Evolutionary conservation across 1,140 invertebrate species (phyloP).

Genomic region (Odontomachus brunneus): DNA sequence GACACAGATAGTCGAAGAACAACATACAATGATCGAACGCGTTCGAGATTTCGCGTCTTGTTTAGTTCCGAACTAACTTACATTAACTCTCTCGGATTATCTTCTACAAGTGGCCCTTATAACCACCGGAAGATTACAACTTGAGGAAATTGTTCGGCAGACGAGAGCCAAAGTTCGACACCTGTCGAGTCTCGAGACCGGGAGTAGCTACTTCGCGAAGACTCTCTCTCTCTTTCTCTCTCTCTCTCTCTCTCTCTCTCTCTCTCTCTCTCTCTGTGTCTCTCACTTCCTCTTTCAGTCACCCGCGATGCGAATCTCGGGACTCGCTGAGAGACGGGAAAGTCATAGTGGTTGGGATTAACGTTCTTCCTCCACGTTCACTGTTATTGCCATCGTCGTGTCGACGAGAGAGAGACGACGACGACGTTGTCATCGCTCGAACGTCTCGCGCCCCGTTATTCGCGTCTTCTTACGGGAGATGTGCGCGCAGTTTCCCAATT

Average conservation of each 20-base stretch:
- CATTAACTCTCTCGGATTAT: constrained; percentile 59
- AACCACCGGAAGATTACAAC: constrained; percentile 59
- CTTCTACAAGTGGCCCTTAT: constrained; percentile 45
- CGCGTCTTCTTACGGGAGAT: too few relatives aligned
- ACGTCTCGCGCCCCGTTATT: not conserved
- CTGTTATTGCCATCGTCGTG: constrained; percentile 10
- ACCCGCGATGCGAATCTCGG: constrained; percentile 38
- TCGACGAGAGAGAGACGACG: too few relatives aligned
- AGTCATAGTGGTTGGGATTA: constrained; percentile 40
- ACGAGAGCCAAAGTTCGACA: constrained; percentile 55
- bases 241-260: too few relatives aligned
- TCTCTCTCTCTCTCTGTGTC: too few relatives aligned
- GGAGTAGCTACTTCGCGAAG: constrained; percentile 33
- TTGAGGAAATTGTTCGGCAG: constrained; percentile 57
- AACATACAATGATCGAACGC: constrained; percentile 43
- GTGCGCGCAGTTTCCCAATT: too few relatives aligned
- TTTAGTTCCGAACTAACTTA: constrained; percentile 57
- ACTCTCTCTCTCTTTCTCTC: not conserved
- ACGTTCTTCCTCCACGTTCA: constrained; percentile 5
- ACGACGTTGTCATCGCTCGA: not conserved
- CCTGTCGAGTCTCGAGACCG: constrained; percentile 53
- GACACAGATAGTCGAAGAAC: constrained; percentile 18
- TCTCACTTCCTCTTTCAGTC: not conserved
- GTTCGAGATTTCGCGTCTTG: constrained; percentile 44
- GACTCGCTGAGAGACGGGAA: constrained; percentile 21